phyloP scores from a whole-genome alignment of 2,888 invertebrate genomes.

The Phaonia tiefii region DNA sequence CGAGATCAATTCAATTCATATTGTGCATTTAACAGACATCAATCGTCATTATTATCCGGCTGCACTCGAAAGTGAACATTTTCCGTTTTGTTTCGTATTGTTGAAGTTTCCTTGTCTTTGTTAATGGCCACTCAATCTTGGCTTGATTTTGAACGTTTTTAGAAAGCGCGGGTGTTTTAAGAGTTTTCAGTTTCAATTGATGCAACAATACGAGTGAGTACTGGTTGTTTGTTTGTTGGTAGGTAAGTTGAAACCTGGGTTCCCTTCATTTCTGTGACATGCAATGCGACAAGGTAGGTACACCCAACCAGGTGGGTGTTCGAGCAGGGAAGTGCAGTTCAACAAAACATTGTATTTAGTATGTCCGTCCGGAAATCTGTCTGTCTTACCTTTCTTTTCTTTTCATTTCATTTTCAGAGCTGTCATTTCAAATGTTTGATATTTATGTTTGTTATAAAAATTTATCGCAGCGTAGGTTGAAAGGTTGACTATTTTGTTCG shows the following conservation, averaged over 20 bases:
- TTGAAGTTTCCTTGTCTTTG: not conserved
- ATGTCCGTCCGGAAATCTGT: not conserved
- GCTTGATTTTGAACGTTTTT: slow-evolving; percentile 24
- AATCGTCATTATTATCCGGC: not conserved
- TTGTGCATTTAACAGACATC: slow-evolving; percentile 19
- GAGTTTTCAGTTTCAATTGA: slow-evolving; percentile 15
- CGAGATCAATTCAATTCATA: slow-evolving; percentile 1
- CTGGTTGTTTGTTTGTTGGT: not conserved
- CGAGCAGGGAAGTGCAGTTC: not conserved
- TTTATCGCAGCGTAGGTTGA: slow-evolving; percentile 65
- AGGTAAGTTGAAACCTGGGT: not conserved
- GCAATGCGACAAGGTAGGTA: not conserved
- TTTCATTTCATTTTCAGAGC: slow-evolving; percentile 55
- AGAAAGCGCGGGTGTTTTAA: slow-evolving; percentile 65
- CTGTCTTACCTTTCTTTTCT: slow-evolving; percentile 60
- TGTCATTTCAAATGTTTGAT: slow-evolving; percentile 63
- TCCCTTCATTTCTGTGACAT: slow-evolving; percentile 8
- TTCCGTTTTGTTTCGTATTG: not conserved
- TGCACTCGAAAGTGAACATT: not conserved
- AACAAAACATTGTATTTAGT: slow-evolving; percentile 7
- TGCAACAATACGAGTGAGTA: not conserved
- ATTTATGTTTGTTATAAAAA: slow-evolving; percentile 59
- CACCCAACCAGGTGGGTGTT: not conserved
- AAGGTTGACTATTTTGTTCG: slow-evolving; percentile 56
- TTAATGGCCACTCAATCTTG: slow-evolving; percentile 13